These are phyloP conservation scores for Cacatua alba DNA, from an alignment of 2,113 vertebrate species.

Conservation along the genomic window DNA sequence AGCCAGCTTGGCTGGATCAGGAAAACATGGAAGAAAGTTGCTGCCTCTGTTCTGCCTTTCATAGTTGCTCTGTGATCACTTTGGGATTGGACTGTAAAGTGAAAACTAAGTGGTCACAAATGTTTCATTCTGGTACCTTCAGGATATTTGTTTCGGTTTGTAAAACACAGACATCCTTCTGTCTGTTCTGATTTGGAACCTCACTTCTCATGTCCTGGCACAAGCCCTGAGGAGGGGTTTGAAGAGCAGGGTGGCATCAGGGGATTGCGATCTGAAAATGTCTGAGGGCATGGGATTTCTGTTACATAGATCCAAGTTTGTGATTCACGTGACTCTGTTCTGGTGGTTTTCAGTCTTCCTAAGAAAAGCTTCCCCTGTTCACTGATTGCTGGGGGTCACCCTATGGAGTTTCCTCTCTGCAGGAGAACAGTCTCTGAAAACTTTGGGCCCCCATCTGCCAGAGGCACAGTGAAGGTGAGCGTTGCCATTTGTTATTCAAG, in stretches of 20 bases:
- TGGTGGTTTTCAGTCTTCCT: neutral
- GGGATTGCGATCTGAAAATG: neutral
- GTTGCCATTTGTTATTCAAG: neutral
- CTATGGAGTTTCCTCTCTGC: neutral
- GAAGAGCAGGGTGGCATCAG: neutral
- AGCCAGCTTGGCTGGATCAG: neutral
- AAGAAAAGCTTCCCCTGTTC: neutral
- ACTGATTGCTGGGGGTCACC: neutral
- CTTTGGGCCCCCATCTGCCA: neutral
- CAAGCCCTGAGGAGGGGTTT: neutral
- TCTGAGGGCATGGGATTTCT: neutral
- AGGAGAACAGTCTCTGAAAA: neutral
- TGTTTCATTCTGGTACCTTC: neutral
- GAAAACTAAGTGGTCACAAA: neutral
- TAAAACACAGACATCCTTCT: accelerated
- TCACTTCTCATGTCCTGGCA: neutral
- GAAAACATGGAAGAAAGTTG: neutral
- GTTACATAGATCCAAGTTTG: neutral
- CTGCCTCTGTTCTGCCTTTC: neutral
- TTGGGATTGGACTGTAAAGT: neutral
- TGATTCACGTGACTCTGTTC: neutral
- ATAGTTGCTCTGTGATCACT: neutral
- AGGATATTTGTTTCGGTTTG: neutral
- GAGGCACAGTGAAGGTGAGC: neutral
- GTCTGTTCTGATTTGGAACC: accelerated